A percentile compares a stretch with the other conserved stretches of the same genome.
Conservation (phyloP, 92 coral and sea anemone species). For the Montipora capitata region DNA sequence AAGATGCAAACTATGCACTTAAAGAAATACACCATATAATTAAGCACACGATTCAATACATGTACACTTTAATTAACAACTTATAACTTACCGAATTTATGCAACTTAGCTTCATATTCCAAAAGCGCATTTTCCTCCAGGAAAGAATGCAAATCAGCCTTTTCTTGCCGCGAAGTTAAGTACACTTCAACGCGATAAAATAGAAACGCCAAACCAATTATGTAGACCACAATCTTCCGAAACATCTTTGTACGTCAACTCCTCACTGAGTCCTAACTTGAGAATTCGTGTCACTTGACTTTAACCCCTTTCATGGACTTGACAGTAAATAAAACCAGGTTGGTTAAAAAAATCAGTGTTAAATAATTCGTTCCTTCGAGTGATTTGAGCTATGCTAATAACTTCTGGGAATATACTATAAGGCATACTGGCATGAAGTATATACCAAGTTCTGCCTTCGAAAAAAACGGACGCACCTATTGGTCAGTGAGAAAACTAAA, state of each 20-base stretch:
- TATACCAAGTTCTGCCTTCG: no score
- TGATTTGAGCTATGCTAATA: no score
- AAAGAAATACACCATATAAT: no score
- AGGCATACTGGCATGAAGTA: no score
- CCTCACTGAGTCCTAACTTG: background rate
- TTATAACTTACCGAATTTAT: slow-evolving; percentile 74
- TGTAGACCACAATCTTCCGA: slow-evolving; percentile 40
- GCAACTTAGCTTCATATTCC: slow-evolving; percentile 72
- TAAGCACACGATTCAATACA: background rate
- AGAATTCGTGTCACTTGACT: slow-evolving; percentile 12
- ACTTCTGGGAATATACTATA: no score
- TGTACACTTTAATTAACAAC: background rate
- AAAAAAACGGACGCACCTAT: background rate
- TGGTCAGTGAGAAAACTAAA: slow-evolving; percentile 24
- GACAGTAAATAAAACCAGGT: no score
- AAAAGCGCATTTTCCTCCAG: slow-evolving; percentile 77
- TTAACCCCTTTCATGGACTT: no score
- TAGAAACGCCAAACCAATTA: slow-evolving; percentile 68
- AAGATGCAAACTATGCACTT: no score
- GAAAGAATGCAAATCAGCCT: slow-evolving; percentile 76
- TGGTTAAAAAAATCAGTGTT: no score
- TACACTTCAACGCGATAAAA: slow-evolving; percentile 78
- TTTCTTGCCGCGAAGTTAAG: slow-evolving; percentile 60
- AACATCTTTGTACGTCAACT: slow-evolving; percentile 25
- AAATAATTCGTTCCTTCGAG: no score